These are phyloP conservation scores for Cataglyphis cursor DNA, from an alignment of 2,888 invertebrate species.

Conservation along the genomic window DNA sequence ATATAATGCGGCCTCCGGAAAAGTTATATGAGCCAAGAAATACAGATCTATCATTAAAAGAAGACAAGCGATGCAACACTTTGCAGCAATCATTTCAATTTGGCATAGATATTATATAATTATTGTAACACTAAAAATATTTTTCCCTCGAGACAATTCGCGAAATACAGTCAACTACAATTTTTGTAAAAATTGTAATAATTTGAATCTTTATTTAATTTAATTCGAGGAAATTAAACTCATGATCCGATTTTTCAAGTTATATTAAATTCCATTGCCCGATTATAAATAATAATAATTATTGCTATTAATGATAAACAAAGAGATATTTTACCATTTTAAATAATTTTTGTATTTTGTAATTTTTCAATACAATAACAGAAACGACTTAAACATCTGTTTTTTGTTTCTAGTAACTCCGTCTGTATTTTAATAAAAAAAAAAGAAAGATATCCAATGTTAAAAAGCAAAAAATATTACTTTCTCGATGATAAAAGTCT, in stretches of 20 bases:
- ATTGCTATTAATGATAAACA: neutral
- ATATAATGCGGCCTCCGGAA: neutral
- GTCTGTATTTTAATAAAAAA: neutral
- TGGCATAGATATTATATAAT: neutral
- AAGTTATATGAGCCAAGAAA: constrained; percentile 6
- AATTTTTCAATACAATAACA: neutral
- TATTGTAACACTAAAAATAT: neutral
- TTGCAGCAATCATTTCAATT: neutral
- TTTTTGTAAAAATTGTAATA: too few species aligned
- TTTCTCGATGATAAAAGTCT: constrained; percentile 56
- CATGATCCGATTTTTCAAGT: neutral
- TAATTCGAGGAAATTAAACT: neutral
- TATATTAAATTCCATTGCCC: neutral
- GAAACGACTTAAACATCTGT: neutral
- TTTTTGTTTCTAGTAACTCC: neutral
- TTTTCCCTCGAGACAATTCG: neutral
- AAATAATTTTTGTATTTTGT: neutral
- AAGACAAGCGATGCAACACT: neutral
- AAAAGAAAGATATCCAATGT: neutral
- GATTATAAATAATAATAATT: neutral
- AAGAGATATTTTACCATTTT: neutral
- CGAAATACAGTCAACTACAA: neutral
- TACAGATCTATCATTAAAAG: neutral
- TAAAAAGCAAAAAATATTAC: neutral
- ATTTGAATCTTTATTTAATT: neutral